Conservation (phyloP, 2,797 vertebrate genomes). For the Aldrovandia affinis region DNA sequence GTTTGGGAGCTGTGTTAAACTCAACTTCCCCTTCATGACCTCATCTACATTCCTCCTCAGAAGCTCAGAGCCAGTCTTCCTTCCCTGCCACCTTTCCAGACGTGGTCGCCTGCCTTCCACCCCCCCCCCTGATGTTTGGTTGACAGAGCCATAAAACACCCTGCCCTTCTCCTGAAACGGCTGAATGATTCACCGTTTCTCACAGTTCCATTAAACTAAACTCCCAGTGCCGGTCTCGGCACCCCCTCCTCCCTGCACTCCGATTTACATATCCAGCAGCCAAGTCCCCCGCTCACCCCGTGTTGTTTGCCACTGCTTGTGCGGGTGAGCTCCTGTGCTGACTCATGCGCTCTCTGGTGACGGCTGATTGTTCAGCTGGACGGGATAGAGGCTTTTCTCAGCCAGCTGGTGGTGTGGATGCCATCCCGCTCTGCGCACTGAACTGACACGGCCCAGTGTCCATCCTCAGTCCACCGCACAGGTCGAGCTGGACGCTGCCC, state of each 20-base stretch:
- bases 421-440: neutral
- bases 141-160: neutral
- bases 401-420: neutral
- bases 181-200: no score
- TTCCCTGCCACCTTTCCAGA: neutral
- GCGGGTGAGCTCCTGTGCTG: neutral
- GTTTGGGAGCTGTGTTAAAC: neutral
- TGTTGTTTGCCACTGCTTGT: neutral
- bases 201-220: no score
- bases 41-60: neutral
- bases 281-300: neutral
- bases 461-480: neutral
- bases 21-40: neutral
- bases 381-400: no score
- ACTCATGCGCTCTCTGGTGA: neutral
- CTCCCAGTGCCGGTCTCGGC: no score
- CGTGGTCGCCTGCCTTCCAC: neutral
- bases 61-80: no score
- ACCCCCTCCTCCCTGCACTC: neutral
- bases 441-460: neutral
- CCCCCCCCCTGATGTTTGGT: neutral
- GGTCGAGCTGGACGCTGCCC: neutral
- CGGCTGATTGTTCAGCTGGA: neutral
- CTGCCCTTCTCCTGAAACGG: no score
- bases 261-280: no score